These are phyloP conservation scores for Zaprionus africanus DNA, from an alignment of 1,140 invertebrate genomes.

Conservation along the genomic window DNA sequence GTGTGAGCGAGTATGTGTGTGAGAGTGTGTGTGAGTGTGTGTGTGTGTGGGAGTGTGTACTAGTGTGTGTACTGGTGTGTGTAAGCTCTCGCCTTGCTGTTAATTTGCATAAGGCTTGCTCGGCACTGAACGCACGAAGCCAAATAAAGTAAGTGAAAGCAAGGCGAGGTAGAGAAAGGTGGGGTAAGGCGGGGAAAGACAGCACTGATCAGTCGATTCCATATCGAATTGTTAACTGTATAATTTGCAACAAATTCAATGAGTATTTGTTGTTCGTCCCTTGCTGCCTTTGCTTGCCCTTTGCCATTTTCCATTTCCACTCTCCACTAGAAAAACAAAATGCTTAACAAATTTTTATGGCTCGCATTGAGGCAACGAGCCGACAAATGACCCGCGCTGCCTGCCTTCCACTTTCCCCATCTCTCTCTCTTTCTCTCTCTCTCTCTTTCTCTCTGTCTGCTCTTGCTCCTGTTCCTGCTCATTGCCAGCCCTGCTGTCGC, in stretches of 20 bases:
- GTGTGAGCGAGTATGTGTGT: not conserved
- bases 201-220: not conserved
- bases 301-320: not conserved
- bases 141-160: conserved; percentile 36
- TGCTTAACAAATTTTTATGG: conserved; percentile 25
- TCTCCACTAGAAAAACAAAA: not conserved
- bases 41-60: not conserved
- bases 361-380: conserved; percentile 1
- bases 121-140: not conserved
- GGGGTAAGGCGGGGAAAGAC: no score
- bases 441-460: not conserved
- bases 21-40: not conserved
- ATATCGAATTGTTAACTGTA: not conserved
- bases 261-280: not conserved
- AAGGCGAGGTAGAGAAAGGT: not conserved
- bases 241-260: not conserved
- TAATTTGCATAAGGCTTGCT: conserved; percentile 66
- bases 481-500: conserved; percentile 24
- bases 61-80: not conserved
- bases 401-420: not conserved
- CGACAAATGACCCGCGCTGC: conserved; percentile 7
- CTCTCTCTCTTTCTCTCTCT: not conserved
- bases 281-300: not conserved
- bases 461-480: conserved; percentile 1
- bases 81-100: conserved; percentile 6